Conservation (phyloP, 2,888 invertebrate genomes). For the Keiferia lycopersicella region DNA sequence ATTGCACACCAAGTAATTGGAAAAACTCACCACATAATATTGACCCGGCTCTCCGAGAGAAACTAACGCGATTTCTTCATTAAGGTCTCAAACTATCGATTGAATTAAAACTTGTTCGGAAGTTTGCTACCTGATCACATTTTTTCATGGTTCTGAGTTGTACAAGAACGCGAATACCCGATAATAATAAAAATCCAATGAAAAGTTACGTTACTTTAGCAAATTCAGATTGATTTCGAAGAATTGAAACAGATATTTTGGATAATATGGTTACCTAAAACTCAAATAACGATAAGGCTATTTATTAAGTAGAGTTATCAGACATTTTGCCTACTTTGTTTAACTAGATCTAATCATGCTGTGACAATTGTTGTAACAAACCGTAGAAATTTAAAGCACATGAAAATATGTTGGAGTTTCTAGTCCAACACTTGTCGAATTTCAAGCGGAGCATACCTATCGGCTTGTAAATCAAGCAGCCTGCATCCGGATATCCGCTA, state of each 20-base stretch:
- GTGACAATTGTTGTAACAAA: neutral
- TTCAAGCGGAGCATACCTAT: neutral
- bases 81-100: constrained; percentile 50
- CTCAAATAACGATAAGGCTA: no score
- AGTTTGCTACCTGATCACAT: constrained; percentile 31
- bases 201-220: no score
- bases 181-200: no score
- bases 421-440: neutral
- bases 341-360: no score
- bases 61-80: constrained; percentile 49
- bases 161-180: no score
- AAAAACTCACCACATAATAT: constrained; percentile 54
- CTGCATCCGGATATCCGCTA: neutral
- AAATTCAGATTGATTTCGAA: no score
- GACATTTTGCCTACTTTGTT: no score
- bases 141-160: neutral
- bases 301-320: no score
- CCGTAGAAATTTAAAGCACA: no score
- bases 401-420: neutral
- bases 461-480: constrained; percentile 3
- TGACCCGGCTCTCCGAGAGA: constrained; percentile 40
- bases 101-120: constrained; percentile 45
- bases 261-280: no score
- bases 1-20: constrained; percentile 37
- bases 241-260: no score